Evolutionary conservation across 2,888 invertebrate species (phyloP), one percentile per base, ranked within the genome.

Genomic region (Belgica antarctica): DNA sequence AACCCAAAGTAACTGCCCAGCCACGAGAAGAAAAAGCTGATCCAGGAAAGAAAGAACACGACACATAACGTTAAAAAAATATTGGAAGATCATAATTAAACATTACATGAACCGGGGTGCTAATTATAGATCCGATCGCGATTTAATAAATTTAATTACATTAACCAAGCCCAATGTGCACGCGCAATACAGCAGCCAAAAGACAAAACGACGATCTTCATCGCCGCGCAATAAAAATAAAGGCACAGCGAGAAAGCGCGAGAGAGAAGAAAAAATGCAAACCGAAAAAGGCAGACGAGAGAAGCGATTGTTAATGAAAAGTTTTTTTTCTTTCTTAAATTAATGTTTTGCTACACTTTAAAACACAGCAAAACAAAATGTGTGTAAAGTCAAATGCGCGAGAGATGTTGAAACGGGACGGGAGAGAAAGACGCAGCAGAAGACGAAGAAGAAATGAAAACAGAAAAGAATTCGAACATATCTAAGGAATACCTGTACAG

Each of bases 261-360:
- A 46, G 46, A 46, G 15, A 47, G 17, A 47, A 47, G 7, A 47
- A 47, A 8, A 17, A 17, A 12, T 19, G 8, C 62, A 62, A 65
- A 66, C 71, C 41, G 61, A 57, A 52, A 34, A 47, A 47, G 8
- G 17, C 12, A 15, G 47, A 47, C 47, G 15, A 47, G 15, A 47
- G 47, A 47, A 47, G 19, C 8, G 47, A 59, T 59, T 59, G 17
- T 59, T 59, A 59, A 59, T 59, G 59, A 59, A 59, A 59, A 59
- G 59, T 17, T 19, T 59, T 59, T 59, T 59, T 15, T 47, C 47
- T 31, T 31, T 31, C 34, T 12, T 31, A 57, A 57, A 62, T 62
- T 62, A 62, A 62, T 62, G 62, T 62, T 62, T 62, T 62, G 62
- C 62, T 62, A 62, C 62, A 62, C 62, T 62, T 62, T 62, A 28